Evolutionary conservation across 37 sponge, comb jelly and placozoan species (phyloP), one percentile per base, ranked within the genome.

Genomic region (Beroe forskalii): DNA sequence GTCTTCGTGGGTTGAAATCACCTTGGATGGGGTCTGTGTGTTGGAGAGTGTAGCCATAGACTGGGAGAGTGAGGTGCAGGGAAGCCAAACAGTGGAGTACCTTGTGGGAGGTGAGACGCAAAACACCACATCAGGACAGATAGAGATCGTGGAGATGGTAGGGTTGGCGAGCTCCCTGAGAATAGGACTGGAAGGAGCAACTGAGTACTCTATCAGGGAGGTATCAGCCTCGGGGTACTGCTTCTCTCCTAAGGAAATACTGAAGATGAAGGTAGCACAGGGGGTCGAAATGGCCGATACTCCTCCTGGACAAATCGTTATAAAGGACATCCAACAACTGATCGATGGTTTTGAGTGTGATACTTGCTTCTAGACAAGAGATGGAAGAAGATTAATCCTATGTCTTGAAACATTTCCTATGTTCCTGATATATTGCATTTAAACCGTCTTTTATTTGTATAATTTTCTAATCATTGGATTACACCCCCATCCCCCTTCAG

Each of bases 21-120:
- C 27, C 72, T 32, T 69, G 14, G 39, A 69, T 35, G 72, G 72
- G 19, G 19, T 69, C 3, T 69, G 72, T 69, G 72, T 69, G 3
- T 1, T 69, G 14, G 38, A 69, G 27, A 17, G 32, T 36, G 72
- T 69, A 32, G 1, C 32, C 2, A 35, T 69, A 32, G 72, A 69
- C 19, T 69, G 72, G 72, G 9, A 32, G 19, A 32, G 17, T 2
- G 17, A 31, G 1, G 17, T 36, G 12, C 2, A 36, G 6, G 72
- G 72, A 14, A 28, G 4, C 19, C 72, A 69, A 17, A 69, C 27
- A 35, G 17, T 69, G 1, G 37, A 69, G 32, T 69, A 69, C 38
- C 2, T 36, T 9, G 72, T 69, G 17, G 72, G 72, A 36, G 72
- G 39, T 12, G 32, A 69, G 32, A 35, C 39, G 8, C 12, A 36